These are phyloP conservation scores for Elephas maximus DNA, from an alignment of 2,113 vertebrate species.

Conservation along the genomic window DNA sequence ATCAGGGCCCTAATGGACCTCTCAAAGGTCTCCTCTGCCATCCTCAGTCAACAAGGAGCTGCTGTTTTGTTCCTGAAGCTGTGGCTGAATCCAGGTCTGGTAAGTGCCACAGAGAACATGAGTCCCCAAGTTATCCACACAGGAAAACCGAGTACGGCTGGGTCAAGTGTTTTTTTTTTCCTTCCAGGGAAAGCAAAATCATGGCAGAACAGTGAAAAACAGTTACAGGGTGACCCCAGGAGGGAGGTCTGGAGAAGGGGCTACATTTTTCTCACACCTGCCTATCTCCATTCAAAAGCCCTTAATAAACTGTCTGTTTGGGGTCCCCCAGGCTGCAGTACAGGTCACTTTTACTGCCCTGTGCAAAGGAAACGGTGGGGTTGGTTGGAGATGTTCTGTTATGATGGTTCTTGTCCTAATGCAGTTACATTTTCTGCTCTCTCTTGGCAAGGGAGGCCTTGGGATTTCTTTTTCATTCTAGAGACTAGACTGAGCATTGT, in stretches of 20 bases:
- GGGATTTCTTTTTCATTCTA: conserved; percentile 8
- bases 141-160: conserved; percentile 2
- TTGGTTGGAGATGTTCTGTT: background rate
- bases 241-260: background rate
- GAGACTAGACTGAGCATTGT: background rate
- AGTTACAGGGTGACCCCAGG: background rate
- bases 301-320: background rate
- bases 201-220: background rate
- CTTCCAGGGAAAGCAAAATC: conserved; percentile 2
- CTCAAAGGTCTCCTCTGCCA: conserved; percentile 58
- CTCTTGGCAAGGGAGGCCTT: background rate
- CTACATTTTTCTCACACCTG: background rate
- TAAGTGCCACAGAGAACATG: conserved; percentile 62
- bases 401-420: background rate
- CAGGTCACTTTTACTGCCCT: background rate
- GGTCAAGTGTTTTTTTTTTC: background rate
- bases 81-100: background rate
- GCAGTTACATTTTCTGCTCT: background rate
- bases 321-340: too few relatives aligned
- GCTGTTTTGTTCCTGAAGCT: conserved; percentile 54
- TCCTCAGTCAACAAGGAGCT: conserved; percentile 62
- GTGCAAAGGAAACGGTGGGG: background rate
- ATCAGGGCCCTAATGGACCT: conserved; percentile 59
- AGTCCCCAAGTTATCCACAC: conserved; percentile 68
- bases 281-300: background rate